Base-by-base conservation (phyloP, 2,888 invertebrate species). In the Epinotia brunnichana region DNA sequence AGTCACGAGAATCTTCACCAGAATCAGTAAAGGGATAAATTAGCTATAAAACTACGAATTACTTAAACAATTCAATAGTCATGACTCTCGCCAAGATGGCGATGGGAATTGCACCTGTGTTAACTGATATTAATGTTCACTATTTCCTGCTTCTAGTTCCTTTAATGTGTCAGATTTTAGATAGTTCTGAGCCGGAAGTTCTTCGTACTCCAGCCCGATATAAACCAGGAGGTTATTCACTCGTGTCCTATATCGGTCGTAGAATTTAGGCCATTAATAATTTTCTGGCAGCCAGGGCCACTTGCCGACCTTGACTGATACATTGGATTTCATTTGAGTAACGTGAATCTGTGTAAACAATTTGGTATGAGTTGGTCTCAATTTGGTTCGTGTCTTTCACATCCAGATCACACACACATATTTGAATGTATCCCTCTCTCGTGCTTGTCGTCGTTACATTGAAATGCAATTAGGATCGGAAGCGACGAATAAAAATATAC, bases 151-250 rank as follows among this genome's bases (percentile, higher is more conserved):
- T 35, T 7, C 9, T 9, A 9, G 9, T 35, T 7, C 7, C 35
- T 35, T 9, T 35, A 9, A 35, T 9, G 35, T 9, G 9, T 35
- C 35, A 35, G 35, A 35, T 7, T 35, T 35, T 35, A 35, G 35
- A 9, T 35, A 35, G 15, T 4, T 44, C 44, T 10, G 4, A n/a
- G 2, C 44, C 57, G 67, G 67, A 59, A 59, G 29, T 67, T 13
- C 0, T 29, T 51, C 29, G 9, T n/a, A 0, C 39, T 54, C n/a
- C 24, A 48, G 24, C 56, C 67, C 61, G 56, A 39, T 62, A 57
- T 39, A 72, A 72, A 72, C 56, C 48, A n/a, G n/a, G 54, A 67
- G 72, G 19, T 35, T 24, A 35, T 72, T 72, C 67, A 72, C 72
- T 44, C 59, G 13, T 35, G 64, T 66, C 70, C 70, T 66, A 70